phyloP scores from a whole-genome alignment of 1,140 invertebrate genomes.

The Papilio xuthus region DNA sequence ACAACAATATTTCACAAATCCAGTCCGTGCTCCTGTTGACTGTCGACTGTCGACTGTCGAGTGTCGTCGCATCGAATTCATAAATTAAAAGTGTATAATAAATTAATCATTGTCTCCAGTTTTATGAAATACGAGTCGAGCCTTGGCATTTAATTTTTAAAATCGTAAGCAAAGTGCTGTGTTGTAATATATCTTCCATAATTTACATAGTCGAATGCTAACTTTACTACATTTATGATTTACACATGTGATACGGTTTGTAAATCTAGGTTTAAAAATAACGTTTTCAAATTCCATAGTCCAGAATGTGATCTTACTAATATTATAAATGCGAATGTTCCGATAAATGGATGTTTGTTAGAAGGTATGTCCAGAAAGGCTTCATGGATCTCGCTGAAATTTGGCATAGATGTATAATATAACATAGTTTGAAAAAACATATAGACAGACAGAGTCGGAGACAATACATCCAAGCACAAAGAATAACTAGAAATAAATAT shows the following conservation, averaged over 20 bases:
- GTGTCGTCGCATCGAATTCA: conserved; percentile 12
- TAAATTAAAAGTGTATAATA: conserved; percentile 8
- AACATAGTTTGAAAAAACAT: neutral
- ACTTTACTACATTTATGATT: conserved; percentile 21
- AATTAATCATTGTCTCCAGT: conserved; percentile 22
- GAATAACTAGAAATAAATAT: neutral
- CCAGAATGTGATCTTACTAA: too few species aligned
- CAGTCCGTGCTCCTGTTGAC: neutral
- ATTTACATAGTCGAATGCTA: neutral
- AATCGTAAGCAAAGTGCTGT: conserved; percentile 12
- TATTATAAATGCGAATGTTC: too few species aligned
- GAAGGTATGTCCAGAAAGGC: too few species aligned
- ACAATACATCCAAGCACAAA: neutral
- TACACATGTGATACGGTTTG: neutral
- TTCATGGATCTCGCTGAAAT: too few species aligned
- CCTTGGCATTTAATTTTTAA: neutral
- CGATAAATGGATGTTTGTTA: too few species aligned
- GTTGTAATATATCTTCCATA: conserved; percentile 14
- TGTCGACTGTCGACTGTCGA: neutral
- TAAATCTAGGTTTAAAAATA: neutral
- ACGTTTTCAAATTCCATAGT: neutral
- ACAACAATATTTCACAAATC: conserved; percentile 1
- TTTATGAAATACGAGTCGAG: conserved; percentile 5
- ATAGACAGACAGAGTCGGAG: neutral
- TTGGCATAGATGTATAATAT: too few species aligned